Percentiles rank a stretch among this genome's conserved stretches.
Evolutionary conservation across 2,113 vertebrate species (phyloP).

Genomic region (Paramormyrops kingsleyae): DNA sequence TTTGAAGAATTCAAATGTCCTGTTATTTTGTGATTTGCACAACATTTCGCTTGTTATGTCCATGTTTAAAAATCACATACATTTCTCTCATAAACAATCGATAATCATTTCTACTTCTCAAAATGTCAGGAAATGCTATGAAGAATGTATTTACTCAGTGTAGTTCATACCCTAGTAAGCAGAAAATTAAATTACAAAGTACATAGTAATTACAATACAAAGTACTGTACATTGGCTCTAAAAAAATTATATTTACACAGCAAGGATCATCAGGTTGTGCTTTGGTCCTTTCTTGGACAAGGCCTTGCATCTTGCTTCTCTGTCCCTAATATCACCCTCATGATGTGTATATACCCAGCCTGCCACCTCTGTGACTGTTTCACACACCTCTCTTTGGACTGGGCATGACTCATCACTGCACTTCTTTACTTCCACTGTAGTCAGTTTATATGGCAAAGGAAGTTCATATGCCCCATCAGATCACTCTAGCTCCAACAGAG

Average conservation of each 20-base stretch:
- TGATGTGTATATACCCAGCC: too few species aligned
- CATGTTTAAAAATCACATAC: neutral
- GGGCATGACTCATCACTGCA: too few species aligned
- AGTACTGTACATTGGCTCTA: neutral
- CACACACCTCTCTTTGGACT: too few species aligned
- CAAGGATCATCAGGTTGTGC: neutral
- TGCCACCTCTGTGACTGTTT: too few species aligned
- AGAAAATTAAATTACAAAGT: neutral
- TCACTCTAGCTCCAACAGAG: too few species aligned
- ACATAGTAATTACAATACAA: neutral
- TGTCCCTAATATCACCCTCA: too few species aligned
- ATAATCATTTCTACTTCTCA: neutral
- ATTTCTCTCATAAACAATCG: neutral
- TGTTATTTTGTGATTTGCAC: neutral
- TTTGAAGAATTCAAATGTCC: neutral
- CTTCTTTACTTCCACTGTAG: too few species aligned
- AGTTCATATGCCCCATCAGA: too few species aligned
- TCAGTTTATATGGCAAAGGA: too few species aligned
- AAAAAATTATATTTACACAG: neutral
- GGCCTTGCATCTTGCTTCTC: too few species aligned
- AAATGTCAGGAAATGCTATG: neutral
- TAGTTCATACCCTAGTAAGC: neutral
- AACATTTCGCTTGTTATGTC: neutral
- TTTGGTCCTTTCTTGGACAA: neutral
- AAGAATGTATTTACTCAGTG: neutral